Percentiles rank a stretch among this genome's conserved stretches.
phyloP scores from a whole-genome alignment of 2,113 vertebrate species.

The Nothoprocta perdicaria region DNA sequence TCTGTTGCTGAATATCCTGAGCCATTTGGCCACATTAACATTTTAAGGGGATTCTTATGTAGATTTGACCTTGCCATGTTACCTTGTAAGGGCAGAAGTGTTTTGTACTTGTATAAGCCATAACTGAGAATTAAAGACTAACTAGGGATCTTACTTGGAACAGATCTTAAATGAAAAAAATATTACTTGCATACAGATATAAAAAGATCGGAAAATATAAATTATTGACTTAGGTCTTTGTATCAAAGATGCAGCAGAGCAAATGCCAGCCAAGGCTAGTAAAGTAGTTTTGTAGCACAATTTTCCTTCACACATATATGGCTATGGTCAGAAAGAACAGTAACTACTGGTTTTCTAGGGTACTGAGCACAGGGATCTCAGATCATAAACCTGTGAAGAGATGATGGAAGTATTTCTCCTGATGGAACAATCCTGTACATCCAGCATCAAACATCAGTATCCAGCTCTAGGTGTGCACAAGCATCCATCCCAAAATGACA shows the following conservation, averaged over 20 bases:
- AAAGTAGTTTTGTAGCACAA: not conserved
- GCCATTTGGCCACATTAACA: not conserved
- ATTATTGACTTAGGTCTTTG: not conserved
- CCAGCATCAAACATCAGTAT: no score
- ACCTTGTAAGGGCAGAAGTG: not conserved
- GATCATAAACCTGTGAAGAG: not conserved
- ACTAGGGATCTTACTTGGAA: not conserved
- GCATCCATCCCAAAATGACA: accelerated
- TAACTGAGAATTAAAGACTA: not conserved
- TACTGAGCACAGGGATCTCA: accelerated
- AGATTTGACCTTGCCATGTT: not conserved
- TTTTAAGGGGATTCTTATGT: not conserved
- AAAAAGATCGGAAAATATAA: not conserved
- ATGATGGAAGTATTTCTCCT: not conserved
- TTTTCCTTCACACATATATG: accelerated
- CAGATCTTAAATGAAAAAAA: not conserved
- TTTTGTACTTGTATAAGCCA: accelerated
- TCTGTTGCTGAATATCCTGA: not conserved
- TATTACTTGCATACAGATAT: not conserved
- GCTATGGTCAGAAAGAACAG: not conserved
- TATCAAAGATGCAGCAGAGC: not conserved
- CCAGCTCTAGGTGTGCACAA: not conserved
- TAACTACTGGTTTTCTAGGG: not conserved
- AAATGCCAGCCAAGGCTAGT: not conserved
- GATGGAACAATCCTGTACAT: accelerated